Evolutionary conservation across 2,113 vertebrate genomes (phyloP).

Genomic region (Muntiacus reevesi): DNA sequence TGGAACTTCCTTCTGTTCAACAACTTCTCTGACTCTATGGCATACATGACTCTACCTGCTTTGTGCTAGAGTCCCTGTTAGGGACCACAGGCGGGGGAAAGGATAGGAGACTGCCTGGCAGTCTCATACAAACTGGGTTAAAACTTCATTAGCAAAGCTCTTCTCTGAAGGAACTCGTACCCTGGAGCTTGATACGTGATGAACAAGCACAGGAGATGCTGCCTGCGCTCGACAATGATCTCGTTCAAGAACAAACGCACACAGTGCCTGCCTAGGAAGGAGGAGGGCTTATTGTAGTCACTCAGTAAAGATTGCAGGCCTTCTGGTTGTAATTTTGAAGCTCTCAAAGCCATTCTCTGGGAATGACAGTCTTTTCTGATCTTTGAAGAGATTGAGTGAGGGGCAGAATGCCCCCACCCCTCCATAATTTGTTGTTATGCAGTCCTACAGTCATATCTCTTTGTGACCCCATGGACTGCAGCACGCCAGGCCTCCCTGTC

Average conservation of each 20-base stretch:
- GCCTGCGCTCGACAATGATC: not conserved
- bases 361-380: not conserved
- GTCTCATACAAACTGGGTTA: not conserved
- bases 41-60: no score
- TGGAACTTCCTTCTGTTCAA: not conserved
- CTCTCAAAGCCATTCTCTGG: not conserved
- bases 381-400: not conserved
- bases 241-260: not conserved
- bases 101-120: not conserved
- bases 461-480: not conserved
- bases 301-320: not conserved
- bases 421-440: accelerated
- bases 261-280: not conserved
- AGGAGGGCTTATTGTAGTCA: accelerated
- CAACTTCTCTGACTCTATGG: accelerated
- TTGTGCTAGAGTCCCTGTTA: not conserved
- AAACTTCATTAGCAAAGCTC: not conserved
- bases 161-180: not conserved
- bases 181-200: not conserved
- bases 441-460: not conserved
- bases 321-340: not conserved
- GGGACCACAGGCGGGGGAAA: accelerated
- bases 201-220: not conserved
- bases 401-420: not conserved
- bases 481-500: not conserved